A percentile compares a stretch with the other conserved stretches of the same genome.
Conservation (phyloP, 2,888 invertebrate genomes). For the Noctua janthe region DNA sequence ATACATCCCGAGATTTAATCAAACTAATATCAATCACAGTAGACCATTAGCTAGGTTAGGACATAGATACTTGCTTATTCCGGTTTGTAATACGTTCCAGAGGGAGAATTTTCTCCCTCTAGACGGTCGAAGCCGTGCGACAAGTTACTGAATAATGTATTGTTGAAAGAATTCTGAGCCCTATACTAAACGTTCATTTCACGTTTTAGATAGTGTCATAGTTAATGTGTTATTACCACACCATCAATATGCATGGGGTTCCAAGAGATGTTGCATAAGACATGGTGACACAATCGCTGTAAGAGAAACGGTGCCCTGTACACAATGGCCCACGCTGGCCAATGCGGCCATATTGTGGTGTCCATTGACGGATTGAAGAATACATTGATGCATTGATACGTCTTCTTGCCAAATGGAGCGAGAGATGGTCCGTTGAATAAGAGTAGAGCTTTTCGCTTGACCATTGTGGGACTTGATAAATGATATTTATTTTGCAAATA, state of each 20-base stretch:
- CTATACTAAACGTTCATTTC: conserved; percentile 23
- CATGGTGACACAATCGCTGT: conserved; percentile 49
- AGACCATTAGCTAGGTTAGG: background rate
- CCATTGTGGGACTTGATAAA: too few relatives aligned
- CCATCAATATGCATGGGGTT: conserved; percentile 41
- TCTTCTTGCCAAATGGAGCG: conserved; percentile 24
- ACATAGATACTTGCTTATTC: background rate
- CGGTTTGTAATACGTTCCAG: background rate
- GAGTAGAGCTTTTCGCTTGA: background rate
- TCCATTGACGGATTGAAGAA: conserved; percentile 30
- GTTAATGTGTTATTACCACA: conserved; percentile 11
- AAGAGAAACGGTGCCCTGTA: conserved; percentile 39
- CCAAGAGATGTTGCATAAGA: conserved; percentile 39
- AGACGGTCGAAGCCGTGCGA: background rate
- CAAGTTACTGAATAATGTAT: background rate
- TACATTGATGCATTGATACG: conserved; percentile 24
- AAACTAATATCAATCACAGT: background rate
- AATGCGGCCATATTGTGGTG: conserved; percentile 19
- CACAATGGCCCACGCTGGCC: conserved; percentile 26
- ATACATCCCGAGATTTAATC: background rate
- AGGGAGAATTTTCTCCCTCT: background rate
- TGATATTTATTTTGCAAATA: too few relatives aligned
- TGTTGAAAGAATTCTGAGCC: background rate
- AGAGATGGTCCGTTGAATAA: conserved; percentile 19
- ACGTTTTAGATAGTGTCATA: conserved; percentile 12